phyloP scores from a whole-genome alignment of 2,797 vertebrate species.

The Premnoplex brunnescens region DNA sequence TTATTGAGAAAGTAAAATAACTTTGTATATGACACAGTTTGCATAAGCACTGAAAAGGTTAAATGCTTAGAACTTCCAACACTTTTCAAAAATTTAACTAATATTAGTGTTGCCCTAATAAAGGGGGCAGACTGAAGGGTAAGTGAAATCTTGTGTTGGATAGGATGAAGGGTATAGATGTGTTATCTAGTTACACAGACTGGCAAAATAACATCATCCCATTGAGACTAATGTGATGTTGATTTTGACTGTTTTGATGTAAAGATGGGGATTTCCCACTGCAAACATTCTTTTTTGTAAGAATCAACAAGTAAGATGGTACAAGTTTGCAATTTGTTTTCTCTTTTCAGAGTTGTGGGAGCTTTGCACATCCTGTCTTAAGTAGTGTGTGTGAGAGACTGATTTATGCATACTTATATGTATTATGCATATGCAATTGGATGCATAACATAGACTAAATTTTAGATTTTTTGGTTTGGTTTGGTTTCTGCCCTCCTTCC shows the following conservation, averaged over 20 bases:
- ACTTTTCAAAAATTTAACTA: rapidly evolving
- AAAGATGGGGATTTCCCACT: background rate
- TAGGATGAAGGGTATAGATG: background rate
- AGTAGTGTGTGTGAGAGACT: background rate
- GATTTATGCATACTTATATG: background rate
- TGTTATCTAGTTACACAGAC: background rate
- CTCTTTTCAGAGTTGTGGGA: background rate
- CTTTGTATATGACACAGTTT: background rate
- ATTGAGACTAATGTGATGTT: background rate
- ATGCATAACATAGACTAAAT: background rate
- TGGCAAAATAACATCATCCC: background rate
- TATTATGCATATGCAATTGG: background rate
- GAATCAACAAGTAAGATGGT: background rate
- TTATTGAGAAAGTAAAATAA: background rate
- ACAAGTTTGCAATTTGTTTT: background rate
- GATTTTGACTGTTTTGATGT: background rate
- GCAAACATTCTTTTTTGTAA: background rate
- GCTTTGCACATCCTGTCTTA: background rate
- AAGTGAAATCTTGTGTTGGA: background rate
- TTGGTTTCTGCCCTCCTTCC: background rate
- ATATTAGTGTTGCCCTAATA: background rate
- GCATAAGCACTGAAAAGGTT: background rate
- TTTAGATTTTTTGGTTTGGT: background rate
- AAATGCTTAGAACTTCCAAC: background rate
- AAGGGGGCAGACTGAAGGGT: background rate